A percentile compares a stretch with the other conserved stretches of the same genome.
Evolutionary conservation across 2,888 invertebrate species (phyloP).

Genomic region (Cryptosula pallasiana): DNA sequence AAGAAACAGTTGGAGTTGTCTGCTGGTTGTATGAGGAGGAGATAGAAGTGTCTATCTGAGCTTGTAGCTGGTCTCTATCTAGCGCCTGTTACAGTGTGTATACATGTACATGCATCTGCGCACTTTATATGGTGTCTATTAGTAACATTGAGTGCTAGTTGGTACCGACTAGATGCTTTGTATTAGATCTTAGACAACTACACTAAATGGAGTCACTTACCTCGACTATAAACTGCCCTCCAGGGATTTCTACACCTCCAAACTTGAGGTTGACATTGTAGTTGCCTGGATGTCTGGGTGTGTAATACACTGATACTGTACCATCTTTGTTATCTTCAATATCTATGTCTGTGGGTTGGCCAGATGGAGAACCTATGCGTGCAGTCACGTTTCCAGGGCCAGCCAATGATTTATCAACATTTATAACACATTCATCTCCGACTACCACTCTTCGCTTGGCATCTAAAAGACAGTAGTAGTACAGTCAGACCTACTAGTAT

Average conservation of each 20-base stretch:
- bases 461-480: too few species aligned
- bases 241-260: conserved; percentile 24
- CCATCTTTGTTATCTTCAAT: conserved; percentile 24
- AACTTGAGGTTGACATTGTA: conserved; percentile 22
- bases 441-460: conserved; percentile 23
- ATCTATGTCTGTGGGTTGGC: conserved; percentile 7
- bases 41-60: neutral
- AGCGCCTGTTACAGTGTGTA: neutral
- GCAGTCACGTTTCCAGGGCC: conserved; percentile 25
- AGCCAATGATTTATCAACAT: conserved; percentile 21
- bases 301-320: conserved; percentile 20
- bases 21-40: neutral
- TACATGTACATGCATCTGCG: too few species aligned
- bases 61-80: neutral
- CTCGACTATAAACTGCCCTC: conserved; percentile 21
- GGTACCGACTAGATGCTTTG: too few species aligned
- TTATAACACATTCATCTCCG: conserved; percentile 24
- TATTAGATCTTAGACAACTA: too few species aligned
- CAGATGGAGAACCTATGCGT: conserved; percentile 20
- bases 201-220: too few species aligned
- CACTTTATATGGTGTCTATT: too few species aligned
- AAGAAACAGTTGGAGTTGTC: neutral
- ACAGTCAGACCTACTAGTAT: too few species aligned
- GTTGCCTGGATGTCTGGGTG: conserved; percentile 16
- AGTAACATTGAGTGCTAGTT: too few species aligned